Evolutionary conservation across 2,888 invertebrate genomes (phyloP).

Genomic region (Geotrupes spiniger): DNA sequence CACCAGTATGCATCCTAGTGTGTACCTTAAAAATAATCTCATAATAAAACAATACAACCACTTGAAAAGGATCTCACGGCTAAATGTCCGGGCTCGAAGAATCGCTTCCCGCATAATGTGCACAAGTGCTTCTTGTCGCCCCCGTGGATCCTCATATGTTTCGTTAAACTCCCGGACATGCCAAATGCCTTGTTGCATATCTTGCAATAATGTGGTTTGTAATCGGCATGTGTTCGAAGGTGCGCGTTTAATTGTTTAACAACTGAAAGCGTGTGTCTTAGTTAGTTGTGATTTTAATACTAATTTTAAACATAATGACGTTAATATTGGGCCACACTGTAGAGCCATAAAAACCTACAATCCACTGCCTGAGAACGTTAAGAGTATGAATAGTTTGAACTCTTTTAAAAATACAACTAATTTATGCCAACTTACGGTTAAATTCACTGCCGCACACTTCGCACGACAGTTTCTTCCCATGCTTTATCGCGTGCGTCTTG

Average conservation of each 20-base stretch:
- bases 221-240: conserved; percentile 36
- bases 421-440: conserved; percentile 33
- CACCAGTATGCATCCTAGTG: conserved; percentile 43
- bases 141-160: conserved; percentile 42
- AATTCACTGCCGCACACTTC: conserved; percentile 42
- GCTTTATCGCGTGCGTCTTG: conserved; percentile 39
- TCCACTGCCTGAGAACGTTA: too few species aligned
- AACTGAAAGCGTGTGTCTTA: too few species aligned
- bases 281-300: conserved; percentile 6
- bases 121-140: conserved; percentile 44
- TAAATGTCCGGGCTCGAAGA: conserved; percentile 42
- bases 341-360: too few species aligned
- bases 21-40: conserved; percentile 36
- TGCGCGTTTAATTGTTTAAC: conserved; percentile 39
- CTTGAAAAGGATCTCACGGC: conserved; percentile 27
- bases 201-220: conserved; percentile 40
- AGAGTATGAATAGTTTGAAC: not conserved
- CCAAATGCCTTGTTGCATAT: conserved; percentile 41
- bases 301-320: too few species aligned
- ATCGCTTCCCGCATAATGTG: conserved; percentile 42
- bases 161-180: conserved; percentile 35
- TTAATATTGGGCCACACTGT: too few species aligned
- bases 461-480: conserved; percentile 39
- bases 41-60: conserved; percentile 8
- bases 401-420: not conserved